Evolutionary conservation across 2,888 invertebrate species (phyloP).

Genomic region (Drosophila nr. perissopoda): DNA sequence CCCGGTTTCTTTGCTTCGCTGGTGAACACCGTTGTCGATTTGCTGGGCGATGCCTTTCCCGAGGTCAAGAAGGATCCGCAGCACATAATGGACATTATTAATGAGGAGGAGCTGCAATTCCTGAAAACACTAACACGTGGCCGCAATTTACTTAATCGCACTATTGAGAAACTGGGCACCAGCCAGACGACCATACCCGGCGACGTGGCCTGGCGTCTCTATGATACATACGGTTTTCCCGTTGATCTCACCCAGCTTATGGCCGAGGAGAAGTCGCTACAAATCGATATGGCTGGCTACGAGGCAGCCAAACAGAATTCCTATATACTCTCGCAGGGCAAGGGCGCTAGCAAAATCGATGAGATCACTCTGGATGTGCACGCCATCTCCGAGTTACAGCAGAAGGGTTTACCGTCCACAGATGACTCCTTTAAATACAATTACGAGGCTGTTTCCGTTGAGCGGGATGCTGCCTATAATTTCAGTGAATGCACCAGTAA

Average conservation of each 20-base stretch:
- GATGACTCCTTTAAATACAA: slow-evolving; percentile 97
- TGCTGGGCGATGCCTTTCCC: slow-evolving; percentile 92
- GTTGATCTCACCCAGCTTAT: slow-evolving; percentile 98
- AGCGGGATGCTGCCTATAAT: slow-evolving; percentile 90
- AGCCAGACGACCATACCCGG: slow-evolving; percentile 92
- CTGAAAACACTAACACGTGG: slow-evolving; percentile 97
- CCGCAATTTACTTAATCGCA: slow-evolving; percentile 94
- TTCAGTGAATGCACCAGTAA: slow-evolving; percentile 91
- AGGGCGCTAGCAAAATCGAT: slow-evolving; percentile 92
- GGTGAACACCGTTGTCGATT: slow-evolving; percentile 94
- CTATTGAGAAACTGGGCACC: slow-evolving; percentile 92
- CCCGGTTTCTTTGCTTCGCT: slow-evolving; percentile 97
- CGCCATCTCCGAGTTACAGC: slow-evolving; percentile 95
- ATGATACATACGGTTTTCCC: slow-evolving; percentile 99
- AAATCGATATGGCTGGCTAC: slow-evolving; percentile 95
- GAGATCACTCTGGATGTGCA: slow-evolving; percentile 97
- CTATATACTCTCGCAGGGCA: slow-evolving; percentile 94
- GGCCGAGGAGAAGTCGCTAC: slow-evolving; percentile 97
- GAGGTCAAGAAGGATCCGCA: slow-evolving; percentile 95
- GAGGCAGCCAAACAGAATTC: slow-evolving; percentile 96
- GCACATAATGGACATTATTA: slow-evolving; percentile 95
- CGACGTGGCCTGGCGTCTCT: slow-evolving; percentile 98
- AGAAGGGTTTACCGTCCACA: slow-evolving; percentile 90
- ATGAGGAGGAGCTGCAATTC: slow-evolving; percentile 99
- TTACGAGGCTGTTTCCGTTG: slow-evolving; percentile 89